Conservation (phyloP, 2,113 vertebrate species). For the Hyaena hyaena region DNA sequence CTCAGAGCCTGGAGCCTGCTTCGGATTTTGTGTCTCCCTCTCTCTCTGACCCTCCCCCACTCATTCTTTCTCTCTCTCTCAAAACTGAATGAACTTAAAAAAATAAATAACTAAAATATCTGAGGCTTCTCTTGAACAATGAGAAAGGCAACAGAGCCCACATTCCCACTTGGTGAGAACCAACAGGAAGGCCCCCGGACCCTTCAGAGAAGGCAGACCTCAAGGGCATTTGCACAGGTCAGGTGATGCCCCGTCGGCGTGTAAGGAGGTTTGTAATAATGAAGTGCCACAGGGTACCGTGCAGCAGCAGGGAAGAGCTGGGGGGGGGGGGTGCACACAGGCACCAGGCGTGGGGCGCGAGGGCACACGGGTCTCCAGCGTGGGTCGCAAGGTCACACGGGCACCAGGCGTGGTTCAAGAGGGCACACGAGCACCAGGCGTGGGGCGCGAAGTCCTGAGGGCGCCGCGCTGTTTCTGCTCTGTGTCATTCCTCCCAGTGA, state of each 20-base stretch:
- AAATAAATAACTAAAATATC: neutral
- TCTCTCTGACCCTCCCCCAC: no score
- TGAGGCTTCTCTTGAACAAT: neutral
- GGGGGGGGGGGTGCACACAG: no score
- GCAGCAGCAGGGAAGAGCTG: fast-evolving
- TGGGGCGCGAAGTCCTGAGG: fast-evolving
- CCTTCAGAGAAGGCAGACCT: neutral
- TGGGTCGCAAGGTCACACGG: no score
- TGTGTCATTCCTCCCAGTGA: no score
- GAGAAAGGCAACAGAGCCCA: neutral
- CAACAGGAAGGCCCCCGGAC: neutral
- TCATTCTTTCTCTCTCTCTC: no score
- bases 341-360: neutral
- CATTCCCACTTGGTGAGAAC: neutral
- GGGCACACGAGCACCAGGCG: no score
- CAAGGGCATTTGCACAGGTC: neutral
- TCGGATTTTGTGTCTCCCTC: no score
- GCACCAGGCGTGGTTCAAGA: neutral
- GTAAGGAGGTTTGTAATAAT: neutral
- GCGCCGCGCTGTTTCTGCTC: neutral
- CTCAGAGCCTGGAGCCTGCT: no score
- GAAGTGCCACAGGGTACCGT: neutral
- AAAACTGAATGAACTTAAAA: no score
- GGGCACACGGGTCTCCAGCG: no score
- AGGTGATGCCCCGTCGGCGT: no score